Base-by-base conservation (phyloP, 2,797 vertebrate genomes). In the Delichon dasypus region DNA sequence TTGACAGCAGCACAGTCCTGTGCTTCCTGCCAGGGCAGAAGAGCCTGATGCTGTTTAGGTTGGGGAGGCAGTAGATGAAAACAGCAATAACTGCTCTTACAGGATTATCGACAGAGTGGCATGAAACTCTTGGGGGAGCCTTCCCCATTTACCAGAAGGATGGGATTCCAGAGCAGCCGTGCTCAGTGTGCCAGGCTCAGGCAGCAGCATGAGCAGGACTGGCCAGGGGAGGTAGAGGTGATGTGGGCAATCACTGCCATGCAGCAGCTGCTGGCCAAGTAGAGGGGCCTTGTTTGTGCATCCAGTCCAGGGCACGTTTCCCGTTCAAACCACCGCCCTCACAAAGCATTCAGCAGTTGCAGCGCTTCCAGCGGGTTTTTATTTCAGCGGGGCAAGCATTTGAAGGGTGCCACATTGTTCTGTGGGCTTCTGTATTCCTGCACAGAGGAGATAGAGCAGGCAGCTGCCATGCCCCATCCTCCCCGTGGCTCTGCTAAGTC, bases 371-470 rank as follows among this genome's bases (percentile, higher is more conserved):
- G 66, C 71, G 42, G 54, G 40, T 23, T 92, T 92, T 75, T 38
- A 45, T 81, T 73, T 53, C 75, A 64, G 62, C 45, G 25, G 76
- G 61, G 13, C 2, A 13, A 55, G 73, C 55, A 13, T 91, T 92
- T 85, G 36, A 70, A 84, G 60, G 66, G 58, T 86, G 88, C 88
- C 3, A 6, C 78, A 55, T 91, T 93, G 82, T 89, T 88, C 79
- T 91, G 42, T 0, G 0, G 57, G 76, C 67, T 68, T 71, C 85
- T 19, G 30, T 85, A 17, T 78, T 53, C 73, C 60, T 42, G 40
- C 79, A 53, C 40, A 50, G 67, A 65, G 81, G 32, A 94, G 94
- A 89, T 30, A 79, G 74, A 87, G 91, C 92, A 92, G 89, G 79
- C 73, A 91, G 84, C 89, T 81, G 70, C 82, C 68, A 2, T 90